Conservation (phyloP, 2,888 invertebrate genomes). For the Rhagophthalmus giganteus region DNA sequence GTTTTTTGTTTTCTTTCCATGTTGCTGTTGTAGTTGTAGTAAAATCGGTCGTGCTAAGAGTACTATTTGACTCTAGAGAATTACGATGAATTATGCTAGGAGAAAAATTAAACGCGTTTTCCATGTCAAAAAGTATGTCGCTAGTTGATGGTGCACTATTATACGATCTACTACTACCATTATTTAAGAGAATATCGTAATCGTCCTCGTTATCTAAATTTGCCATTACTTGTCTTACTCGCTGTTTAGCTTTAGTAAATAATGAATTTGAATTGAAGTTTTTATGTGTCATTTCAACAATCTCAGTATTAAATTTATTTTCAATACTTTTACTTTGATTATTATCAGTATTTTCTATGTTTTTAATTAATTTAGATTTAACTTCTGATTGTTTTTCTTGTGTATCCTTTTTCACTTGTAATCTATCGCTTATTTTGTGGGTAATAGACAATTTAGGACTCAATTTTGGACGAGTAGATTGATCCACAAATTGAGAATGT, state of each 20-base stretch:
- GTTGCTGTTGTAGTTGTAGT: no score
- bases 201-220: neutral
- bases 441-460: conserved; percentile 1
- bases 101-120: no score
- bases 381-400: no score
- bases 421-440: conserved; percentile 12
- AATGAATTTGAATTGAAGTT: neutral
- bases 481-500: conserved; percentile 47
- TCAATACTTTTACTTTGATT: no score
- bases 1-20: no score
- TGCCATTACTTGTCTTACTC: neutral
- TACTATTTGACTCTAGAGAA: no score
- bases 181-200: neutral
- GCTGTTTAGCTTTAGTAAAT: neutral
- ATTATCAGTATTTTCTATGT: no score
- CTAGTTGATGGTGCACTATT: no score
- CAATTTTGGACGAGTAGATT: neutral
- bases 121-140: no score
- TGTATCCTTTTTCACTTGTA: conserved; percentile 6
- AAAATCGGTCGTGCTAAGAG: no score
- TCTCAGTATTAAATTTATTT: neutral
- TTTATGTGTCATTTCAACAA: neutral
- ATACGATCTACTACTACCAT: neutral
- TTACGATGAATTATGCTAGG: no score
- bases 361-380: no score